Percentiles rank a stretch among this genome's conserved stretches.
phyloP scores from a whole-genome alignment of 1,140 invertebrate species.

The Eufriesea mexicana region DNA sequence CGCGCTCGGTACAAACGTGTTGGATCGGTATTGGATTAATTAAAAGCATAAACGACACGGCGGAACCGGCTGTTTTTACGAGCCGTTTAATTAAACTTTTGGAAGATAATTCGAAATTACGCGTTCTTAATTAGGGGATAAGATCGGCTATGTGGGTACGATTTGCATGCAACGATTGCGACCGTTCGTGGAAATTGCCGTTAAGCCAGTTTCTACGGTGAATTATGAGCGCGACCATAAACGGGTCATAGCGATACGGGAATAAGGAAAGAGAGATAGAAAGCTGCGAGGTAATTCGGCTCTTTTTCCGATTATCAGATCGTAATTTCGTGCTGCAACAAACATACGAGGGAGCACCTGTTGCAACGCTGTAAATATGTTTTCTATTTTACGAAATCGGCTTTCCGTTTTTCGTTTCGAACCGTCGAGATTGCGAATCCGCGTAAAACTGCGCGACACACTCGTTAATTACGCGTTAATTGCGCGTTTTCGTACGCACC shows the following conservation, averaged over 20 bases:
- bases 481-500: too few relatives aligned
- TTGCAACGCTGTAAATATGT: neutral
- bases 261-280: constrained; percentile 50
- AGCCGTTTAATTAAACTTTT: neutral
- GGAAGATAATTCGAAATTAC: neutral
- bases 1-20: too few relatives aligned
- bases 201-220: constrained; percentile 41
- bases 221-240: constrained; percentile 36
- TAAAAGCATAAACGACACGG: neutral
- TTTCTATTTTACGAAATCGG: constrained; percentile 7
- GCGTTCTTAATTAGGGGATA: neutral
- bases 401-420: too few relatives aligned
- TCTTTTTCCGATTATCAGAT: constrained; percentile 1
- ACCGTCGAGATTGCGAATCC: neutral
- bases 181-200: constrained; percentile 35
- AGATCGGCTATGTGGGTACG: neutral
- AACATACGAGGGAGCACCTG: neutral
- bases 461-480: too few relatives aligned
- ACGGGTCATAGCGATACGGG: constrained; percentile 32
- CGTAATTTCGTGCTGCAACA: neutral
- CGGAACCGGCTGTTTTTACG: neutral
- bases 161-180: neutral
- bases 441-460: neutral
- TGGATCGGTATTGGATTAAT: neutral
- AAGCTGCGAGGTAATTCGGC: constrained; percentile 25